Base-by-base conservation (phyloP, 2,888 invertebrate genomes). In the Spisula solida region DNA sequence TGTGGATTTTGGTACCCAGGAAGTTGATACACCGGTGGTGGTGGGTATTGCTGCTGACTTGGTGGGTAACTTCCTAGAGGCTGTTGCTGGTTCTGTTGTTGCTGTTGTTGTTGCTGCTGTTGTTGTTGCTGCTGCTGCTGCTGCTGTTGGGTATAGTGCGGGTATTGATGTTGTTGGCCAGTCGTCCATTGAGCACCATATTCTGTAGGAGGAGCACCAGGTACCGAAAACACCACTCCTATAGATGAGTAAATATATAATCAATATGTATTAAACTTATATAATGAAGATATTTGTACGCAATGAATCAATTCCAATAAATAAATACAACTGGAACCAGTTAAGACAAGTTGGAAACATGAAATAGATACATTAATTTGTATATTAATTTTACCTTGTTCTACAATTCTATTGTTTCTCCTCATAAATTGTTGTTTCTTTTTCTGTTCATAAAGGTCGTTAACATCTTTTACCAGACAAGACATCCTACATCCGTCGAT, bases 401-500 rank as follows among this genome's bases (percentile, higher is more conserved):
- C 41, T 56, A 60, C 18, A 31, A 34, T 14, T 34, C 47, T 80
- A 83, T 56, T 56, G 12, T 79, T 41, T 41, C 56, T 78, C 16
- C 87, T 79, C 8, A 25, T 29, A 47, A 78, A n/a, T 29, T 56
- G 82, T 18, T 70, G 31, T 25, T 75, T 81, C 20, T 66, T 56
- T 41, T 79, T 84, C 47, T 90, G 87, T 18, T 87, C 79, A n/a
- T 60, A 48, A 25, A 80, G 29, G 48, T 85, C 85, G 89, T 95
- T 95, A 56, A 70, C 88, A 1, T 93, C 92, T 34, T 91, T 91
- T 5, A 95, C 94, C 84, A 95, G 81, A 56, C 92, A 92, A 0
- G 92, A 90, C 55, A 95, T 91, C 20, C 95, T 86, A 86, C 81
- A 95, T 16, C 92, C 88, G 70, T 95, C 95, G n/a, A 94, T 86